Conservation (phyloP, 2,113 vertebrate genomes). For the Orycteropus afer region DNA sequence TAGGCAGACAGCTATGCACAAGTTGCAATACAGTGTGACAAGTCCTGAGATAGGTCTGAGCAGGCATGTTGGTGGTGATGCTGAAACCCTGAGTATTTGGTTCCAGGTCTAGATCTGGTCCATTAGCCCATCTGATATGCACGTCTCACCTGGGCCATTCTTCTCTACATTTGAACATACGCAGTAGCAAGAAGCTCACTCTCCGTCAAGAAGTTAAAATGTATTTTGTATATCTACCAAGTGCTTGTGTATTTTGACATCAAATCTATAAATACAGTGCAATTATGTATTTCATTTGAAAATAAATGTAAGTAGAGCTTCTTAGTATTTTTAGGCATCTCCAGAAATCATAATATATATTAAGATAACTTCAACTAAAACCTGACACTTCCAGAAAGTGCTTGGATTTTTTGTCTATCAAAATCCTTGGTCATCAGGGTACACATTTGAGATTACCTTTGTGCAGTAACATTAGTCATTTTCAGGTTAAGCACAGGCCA, state of each 20-base stretch:
- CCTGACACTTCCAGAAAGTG: background rate
- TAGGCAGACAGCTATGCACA: background rate
- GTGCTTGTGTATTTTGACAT: constrained; percentile 10
- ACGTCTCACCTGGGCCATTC: background rate
- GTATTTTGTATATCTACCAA: constrained; percentile 1
- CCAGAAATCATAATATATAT: constrained; percentile 35
- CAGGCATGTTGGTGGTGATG: background rate
- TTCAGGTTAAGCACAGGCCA: background rate
- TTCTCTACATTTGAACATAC: background rate
- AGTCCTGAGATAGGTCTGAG: background rate
- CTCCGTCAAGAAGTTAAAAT: constrained; percentile 35
- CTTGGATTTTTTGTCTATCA: constrained; percentile 3
- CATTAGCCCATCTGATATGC: background rate
- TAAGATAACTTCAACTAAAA: constrained; percentile 7
- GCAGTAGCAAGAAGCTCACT: background rate
- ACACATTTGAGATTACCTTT: background rate
- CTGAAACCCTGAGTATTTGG: constrained; percentile 2
- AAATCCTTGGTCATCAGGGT: constrained; percentile 11
- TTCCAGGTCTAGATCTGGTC: background rate
- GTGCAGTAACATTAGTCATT: background rate
- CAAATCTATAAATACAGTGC: background rate
- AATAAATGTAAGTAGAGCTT: constrained; percentile 35
- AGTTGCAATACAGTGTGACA: background rate
- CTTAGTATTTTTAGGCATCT: constrained; percentile 5
- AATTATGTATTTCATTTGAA: constrained; percentile 42